Percentiles rank a stretch among this genome's conserved stretches.
These are phyloP conservation scores for Branchellion lobata DNA, from an alignment of 2,888 invertebrate species.

Conservation along the genomic window DNA sequence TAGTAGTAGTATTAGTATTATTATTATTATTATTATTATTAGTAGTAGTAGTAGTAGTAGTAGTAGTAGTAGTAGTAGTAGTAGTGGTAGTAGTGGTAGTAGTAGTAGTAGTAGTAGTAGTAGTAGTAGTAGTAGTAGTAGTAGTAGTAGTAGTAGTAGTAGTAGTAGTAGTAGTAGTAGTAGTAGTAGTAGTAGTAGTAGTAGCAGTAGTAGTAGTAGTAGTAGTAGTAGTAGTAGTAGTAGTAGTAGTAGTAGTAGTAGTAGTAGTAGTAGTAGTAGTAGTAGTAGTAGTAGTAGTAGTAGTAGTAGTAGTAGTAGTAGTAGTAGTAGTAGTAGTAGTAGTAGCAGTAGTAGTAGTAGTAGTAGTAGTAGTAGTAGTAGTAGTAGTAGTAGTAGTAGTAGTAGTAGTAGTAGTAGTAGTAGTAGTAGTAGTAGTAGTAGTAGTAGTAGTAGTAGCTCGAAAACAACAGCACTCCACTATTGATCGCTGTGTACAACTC, in stretches of 20 bases:
- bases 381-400: constrained; percentile 37
- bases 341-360: neutral
- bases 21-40: too few species aligned
- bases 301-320: neutral
- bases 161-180: constrained; percentile 3
- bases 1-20: too few species aligned
- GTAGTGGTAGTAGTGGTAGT: too few species aligned
- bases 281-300: constrained; percentile 35
- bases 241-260: constrained; percentile 2
- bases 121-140: constrained; percentile 7
- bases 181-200: constrained; percentile 4
- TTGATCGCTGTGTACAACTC: too few species aligned
- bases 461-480: neutral
- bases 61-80: too few species aligned
- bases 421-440: constrained; percentile 42
- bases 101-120: constrained; percentile 7
- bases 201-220: neutral
- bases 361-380: constrained; percentile 8
- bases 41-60: neutral
- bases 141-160: constrained; percentile 7
- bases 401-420: constrained; percentile 42
- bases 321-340: neutral
- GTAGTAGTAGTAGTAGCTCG: constrained; percentile 30
- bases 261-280: constrained; percentile 36
- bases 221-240: neutral